Evolutionary conservation across 2,888 invertebrate species (phyloP).

Genomic region (Philaethria dido): DNA sequence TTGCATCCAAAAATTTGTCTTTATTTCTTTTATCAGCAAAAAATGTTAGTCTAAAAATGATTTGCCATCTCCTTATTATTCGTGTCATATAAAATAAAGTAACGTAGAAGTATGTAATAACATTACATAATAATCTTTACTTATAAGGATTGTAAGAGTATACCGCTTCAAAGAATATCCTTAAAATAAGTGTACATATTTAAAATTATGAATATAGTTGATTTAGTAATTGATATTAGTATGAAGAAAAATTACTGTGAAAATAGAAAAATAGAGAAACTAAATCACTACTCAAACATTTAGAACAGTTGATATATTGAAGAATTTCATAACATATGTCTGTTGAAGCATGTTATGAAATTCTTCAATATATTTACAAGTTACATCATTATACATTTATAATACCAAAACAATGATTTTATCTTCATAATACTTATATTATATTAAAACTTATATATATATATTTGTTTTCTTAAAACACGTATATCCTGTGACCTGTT

Average conservation of each 20-base stretch:
- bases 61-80: constrained; percentile 1
- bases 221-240: too few species aligned
- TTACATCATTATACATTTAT: background rate
- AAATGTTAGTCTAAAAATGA: background rate
- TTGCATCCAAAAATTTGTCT: constrained; percentile 49
- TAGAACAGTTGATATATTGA: too few species aligned
- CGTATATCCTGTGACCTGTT: too few species aligned
- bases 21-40: constrained; percentile 41
- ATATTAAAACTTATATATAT: too few species aligned
- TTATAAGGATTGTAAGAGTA: background rate
- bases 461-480: too few species aligned
- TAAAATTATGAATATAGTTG: background rate
- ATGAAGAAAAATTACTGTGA: too few species aligned
- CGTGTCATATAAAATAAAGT: background rate
- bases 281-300: background rate
- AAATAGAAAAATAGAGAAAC: too few species aligned
- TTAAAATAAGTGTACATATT: background rate
- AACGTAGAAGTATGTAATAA: too few species aligned
- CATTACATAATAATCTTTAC: background rate
- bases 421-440: too few species aligned
- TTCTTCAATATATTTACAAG: background rate
- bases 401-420: background rate
- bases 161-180: background rate
- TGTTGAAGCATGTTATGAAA: too few species aligned
- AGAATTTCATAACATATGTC: background rate